phyloP scores from a whole-genome alignment of 2,797 vertebrate species.

The Rhynchonycteris naso region DNA sequence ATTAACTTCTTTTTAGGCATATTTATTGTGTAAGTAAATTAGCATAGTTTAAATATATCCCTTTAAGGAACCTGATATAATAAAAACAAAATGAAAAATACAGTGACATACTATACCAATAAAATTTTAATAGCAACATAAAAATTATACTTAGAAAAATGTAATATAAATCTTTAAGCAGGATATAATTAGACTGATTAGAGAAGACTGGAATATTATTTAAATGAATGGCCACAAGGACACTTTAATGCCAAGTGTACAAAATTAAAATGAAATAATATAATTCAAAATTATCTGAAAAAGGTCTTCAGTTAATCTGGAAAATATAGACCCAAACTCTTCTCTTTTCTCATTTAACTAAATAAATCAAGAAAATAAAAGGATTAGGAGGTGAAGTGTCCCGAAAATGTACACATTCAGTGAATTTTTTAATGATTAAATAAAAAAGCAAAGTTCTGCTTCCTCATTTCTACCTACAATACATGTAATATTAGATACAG shows the following conservation, averaged over 20 bases:
- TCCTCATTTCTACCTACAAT: background rate
- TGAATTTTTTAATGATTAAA: background rate
- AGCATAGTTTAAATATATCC: background rate
- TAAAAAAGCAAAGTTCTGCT: background rate
- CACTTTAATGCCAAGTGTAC: conserved; percentile 50
- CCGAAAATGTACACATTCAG: background rate
- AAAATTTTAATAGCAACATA: conserved; percentile 67
- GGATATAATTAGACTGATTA: conserved; percentile 61
- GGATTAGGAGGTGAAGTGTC: background rate
- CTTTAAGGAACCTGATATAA: conserved; percentile 38
- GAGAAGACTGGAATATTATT: conserved; percentile 53
- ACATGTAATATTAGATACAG: background rate
- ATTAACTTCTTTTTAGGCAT: conserved; percentile 41
- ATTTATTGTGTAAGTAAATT: conserved; percentile 39
- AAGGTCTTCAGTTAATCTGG: background rate
- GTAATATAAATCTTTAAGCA: conserved; percentile 63
- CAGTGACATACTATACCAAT: conserved; percentile 56
- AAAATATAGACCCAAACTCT: background rate
- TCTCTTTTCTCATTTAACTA: background rate
- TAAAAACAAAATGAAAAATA: conserved; percentile 63
- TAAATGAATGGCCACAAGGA: conserved; percentile 59
- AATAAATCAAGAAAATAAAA: conserved; percentile 29
- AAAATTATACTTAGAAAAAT: conserved; percentile 71
- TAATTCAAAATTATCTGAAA: conserved; percentile 42
- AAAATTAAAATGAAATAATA: conserved; percentile 55